Conservation (phyloP, 2,797 vertebrate species). For the Calcarius lapponicus region DNA sequence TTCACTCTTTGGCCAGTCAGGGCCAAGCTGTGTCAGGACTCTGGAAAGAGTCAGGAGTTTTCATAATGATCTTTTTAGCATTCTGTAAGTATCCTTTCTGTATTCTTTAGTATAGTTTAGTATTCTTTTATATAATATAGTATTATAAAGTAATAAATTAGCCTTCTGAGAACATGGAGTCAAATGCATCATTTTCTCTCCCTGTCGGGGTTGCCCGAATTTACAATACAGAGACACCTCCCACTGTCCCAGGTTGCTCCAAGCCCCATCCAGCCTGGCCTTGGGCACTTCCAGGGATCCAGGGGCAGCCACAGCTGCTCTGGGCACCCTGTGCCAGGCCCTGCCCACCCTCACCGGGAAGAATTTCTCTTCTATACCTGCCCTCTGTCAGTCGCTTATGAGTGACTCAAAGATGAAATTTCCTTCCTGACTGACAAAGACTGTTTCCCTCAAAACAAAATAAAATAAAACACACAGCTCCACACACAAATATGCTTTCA, state of each 20-base stretch:
- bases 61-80: no score
- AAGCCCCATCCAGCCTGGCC: rapidly evolving
- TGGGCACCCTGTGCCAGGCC: background rate
- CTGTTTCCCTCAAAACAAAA: background rate
- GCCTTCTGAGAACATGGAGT: no score
- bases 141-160: no score
- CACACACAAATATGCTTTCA: background rate
- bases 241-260: rapidly evolving
- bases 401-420: background rate
- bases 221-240: background rate
- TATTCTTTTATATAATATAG: no score
- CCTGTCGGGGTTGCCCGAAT: no score
- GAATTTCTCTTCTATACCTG: background rate
- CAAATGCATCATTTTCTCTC: no score
- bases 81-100: no score
- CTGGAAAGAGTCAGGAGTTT: no score
- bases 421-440: background rate
- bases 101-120: no score
- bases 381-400: background rate
- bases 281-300: background rate
- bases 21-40: no score
- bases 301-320: background rate
- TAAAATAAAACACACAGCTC: background rate
- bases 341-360: rapidly evolving
- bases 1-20: no score